These are phyloP conservation scores for Cerastoderma edule DNA, from an alignment of 2,888 invertebrate species.

Conservation along the genomic window DNA sequence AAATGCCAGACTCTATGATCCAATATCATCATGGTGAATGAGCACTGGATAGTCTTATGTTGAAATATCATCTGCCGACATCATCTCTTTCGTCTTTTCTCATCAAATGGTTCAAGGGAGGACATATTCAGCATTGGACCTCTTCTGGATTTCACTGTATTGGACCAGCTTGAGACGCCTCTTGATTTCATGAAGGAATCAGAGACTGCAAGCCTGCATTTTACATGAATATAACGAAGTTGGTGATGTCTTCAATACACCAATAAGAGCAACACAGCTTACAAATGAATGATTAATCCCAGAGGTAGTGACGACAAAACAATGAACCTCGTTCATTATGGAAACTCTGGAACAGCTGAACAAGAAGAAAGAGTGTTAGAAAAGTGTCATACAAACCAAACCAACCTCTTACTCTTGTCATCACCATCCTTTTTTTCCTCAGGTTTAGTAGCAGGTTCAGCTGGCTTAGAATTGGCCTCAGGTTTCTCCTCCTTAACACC, in stretches of 20 bases:
- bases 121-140: neutral
- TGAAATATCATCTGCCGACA: neutral
- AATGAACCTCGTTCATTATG: too few relatives aligned
- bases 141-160: slow-evolving; percentile 4
- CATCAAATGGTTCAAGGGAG: neutral
- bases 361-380: slow-evolving; percentile 34
- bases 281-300: neutral
- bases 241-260: neutral
- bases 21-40: slow-evolving; percentile 1
- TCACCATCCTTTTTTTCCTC: slow-evolving; percentile 60
- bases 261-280: neutral
- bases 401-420: slow-evolving; percentile 72
- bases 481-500: slow-evolving; percentile 41
- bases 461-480: slow-evolving; percentile 28
- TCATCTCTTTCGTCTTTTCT: neutral
- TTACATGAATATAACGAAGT: neutral
- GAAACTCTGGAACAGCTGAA: slow-evolving; percentile 23
- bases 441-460: slow-evolving; percentile 44
- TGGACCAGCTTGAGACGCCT: slow-evolving; percentile 16
- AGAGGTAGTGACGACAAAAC: neutral
- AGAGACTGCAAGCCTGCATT: slow-evolving; percentile 22
- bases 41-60: neutral
- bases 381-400: slow-evolving; percentile 70
- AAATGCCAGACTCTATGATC: neutral
- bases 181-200: slow-evolving; percentile 21